Evolutionary conservation across 2,888 invertebrate species (phyloP), one percentile per base, ranked within the genome.

Genomic region (Sialis fuliginosa): DNA sequence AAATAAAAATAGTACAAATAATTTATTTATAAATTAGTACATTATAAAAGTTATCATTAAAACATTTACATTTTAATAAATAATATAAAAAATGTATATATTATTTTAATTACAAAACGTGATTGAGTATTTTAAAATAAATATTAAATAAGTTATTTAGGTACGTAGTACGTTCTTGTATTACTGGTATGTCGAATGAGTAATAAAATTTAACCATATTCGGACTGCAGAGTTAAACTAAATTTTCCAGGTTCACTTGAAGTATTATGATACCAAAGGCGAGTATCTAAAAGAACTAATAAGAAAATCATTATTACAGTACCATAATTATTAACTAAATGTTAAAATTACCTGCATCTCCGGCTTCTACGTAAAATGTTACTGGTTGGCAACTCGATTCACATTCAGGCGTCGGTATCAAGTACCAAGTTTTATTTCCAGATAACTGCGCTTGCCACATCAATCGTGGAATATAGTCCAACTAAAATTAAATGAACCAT

Each of bases 381-480:
- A 90, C 74, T 40, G 74, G 69, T 49, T 75, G 66, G 61, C 91
- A 92, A 48, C 79, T 61, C 57, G 75, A 62, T 62, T 90, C 86
- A 67, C 90, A 90, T 66, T 91, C 91, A 0, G 89, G 86, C 1
- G 87, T 82, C 0, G 92, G 91, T 9, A 81, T 77, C 34, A 92
- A 65, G 13, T 72, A 69, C 92, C 92, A 93, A 8, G 74, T 81
- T 67, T 92, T 93, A 55, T 76, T 79, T 1, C 92, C 92, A 54
- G 74, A 72, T 10, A 92, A 72, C 67, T 92, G 91, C 3, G 89
- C 91, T 66, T 92, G 92, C 92, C 92, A 92, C 76, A 91, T 90
- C 33, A 92, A 72, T 50, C 91, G 75, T 54, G 84, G 79, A 54
- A 92, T 92, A 60, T 88, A 90, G 65, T 92, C 92, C 61, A 92